Evolutionary conservation across 2,888 invertebrate species (phyloP).

Genomic region (Pseudolycoriella hygida): DNA sequence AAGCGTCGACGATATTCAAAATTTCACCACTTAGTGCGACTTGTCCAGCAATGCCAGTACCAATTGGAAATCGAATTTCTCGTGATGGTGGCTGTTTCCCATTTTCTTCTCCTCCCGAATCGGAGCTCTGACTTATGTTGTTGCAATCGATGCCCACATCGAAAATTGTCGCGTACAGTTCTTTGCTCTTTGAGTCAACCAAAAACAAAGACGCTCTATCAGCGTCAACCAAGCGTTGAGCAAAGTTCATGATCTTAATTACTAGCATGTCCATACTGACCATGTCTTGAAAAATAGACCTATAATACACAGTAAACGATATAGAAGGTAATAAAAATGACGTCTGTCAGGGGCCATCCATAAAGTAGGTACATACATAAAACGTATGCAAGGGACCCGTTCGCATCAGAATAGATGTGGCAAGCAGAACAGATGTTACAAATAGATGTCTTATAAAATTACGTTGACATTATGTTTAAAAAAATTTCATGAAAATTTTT

Average conservation of each 20-base stretch:
- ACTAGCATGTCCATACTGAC: slow-evolving; percentile 66
- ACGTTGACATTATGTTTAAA: too few relatives aligned
- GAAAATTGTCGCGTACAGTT: slow-evolving; percentile 68
- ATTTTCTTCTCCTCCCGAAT: slow-evolving; percentile 9
- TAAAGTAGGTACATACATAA: too few relatives aligned
- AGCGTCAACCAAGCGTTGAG: slow-evolving; percentile 62
- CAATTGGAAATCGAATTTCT: slow-evolving; percentile 51
- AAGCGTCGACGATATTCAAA: slow-evolving; percentile 68
- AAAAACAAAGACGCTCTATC: slow-evolving; percentile 71
- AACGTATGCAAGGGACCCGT: too few relatives aligned
- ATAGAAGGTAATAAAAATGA: background rate
- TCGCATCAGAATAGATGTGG: too few relatives aligned
- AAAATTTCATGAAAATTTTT: too few relatives aligned
- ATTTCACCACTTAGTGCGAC: slow-evolving; percentile 65
- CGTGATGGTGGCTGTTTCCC: slow-evolving; percentile 25
- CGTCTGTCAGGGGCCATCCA: too few relatives aligned
- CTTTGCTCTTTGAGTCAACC: slow-evolving; percentile 51
- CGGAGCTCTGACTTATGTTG: slow-evolving; percentile 12
- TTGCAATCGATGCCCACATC: slow-evolving; percentile 38
- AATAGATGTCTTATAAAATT: too few relatives aligned
- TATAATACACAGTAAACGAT: slow-evolving; percentile 19
- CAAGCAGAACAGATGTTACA: too few relatives aligned
- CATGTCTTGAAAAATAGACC: slow-evolving; percentile 78
- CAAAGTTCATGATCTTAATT: slow-evolving; percentile 68
- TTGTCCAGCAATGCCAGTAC: slow-evolving; percentile 65